Conservation (phyloP, 2,797 vertebrate species). For the Tiaroga cobitis region DNA sequence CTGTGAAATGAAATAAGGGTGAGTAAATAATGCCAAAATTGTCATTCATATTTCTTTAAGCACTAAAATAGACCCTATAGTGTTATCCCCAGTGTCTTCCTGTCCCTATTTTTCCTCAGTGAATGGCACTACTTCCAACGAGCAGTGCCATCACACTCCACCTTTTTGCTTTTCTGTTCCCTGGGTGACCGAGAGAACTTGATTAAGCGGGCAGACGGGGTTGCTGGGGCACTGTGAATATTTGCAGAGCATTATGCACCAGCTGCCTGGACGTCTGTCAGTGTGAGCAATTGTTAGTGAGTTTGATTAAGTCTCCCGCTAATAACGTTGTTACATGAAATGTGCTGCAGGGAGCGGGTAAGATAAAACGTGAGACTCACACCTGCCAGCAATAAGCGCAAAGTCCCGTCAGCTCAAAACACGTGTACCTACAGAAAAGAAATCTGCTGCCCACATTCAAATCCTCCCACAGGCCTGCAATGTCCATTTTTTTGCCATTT, state of each 20-base stretch:
- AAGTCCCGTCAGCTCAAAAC: constrained; percentile 46
- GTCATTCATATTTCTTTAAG: background rate
- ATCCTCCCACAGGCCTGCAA: background rate
- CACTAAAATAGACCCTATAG: constrained; percentile 18
- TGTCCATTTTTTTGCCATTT: background rate
- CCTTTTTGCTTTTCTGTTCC: constrained; percentile 49
- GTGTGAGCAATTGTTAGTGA: constrained; percentile 75
- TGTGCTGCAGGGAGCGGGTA: constrained; percentile 73
- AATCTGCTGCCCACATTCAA: constrained; percentile 7
- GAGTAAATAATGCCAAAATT: background rate
- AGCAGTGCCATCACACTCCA: constrained; percentile 32
- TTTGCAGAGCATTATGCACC: constrained; percentile 66
- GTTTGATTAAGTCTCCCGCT: constrained; percentile 80
- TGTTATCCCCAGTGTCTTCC: constrained; percentile 9
- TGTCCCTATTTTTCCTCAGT: background rate
- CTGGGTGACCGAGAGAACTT: constrained; percentile 43
- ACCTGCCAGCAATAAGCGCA: constrained; percentile 71
- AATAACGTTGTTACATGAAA: constrained; percentile 77
- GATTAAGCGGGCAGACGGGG: constrained; percentile 67
- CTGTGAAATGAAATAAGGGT: background rate
- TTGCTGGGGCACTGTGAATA: constrained; percentile 75
- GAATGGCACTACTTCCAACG: constrained; percentile 25
- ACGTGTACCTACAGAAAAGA: constrained; percentile 14
- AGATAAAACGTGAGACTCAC: constrained; percentile 73
- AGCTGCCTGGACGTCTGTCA: constrained; percentile 78